Evolutionary conservation across 2,113 vertebrate genomes (phyloP), one percentile per base, ranked within the genome.

Genomic region (Illadopsis cleaveri): DNA sequence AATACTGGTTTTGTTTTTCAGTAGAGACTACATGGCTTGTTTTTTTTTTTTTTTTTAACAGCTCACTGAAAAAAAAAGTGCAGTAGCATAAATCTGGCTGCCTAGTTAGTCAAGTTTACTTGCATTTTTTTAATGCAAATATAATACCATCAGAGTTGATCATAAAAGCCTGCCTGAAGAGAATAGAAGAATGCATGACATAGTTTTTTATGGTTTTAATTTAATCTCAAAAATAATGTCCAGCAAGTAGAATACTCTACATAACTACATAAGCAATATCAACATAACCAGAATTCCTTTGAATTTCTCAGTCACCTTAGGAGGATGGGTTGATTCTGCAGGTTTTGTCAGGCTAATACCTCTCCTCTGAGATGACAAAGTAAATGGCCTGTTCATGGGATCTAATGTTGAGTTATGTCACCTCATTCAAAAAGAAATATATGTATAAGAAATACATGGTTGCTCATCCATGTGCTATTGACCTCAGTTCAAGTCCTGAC

Each of bases 1-100:
- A 57, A 68, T 54, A 58, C 75, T 84, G 54, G 42, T 82, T 96
- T 94, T 96, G 70, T 87, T 96, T 96, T 93, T 78, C 75, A 64
- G 8, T 89, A 82, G 91, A 66, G 50, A n/a, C n/a, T 90, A 45
- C 27, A 44, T 47, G 38, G 22, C 57, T 85, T 82, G n/a, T n/a
- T n/a, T 69, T 86, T 83, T 65, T 82, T 71, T 53, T 30, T 54
- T 71, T 92, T 95, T 94, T 93, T 88, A 90, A 83, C 56, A 91
- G 42, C n/a, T 72, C 85, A 31, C 37, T 57, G 79, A 61, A 71
- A 95, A 94, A 93, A 72, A 28, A 0, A 13, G 15, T 70, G 38
- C 38, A 87, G 93, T 70, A 84, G 61, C 48, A 19, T 62, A 77
- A 84, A 78, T 68, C 69, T 92, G 60, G 30, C 76, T 83, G 45